A percentile compares a stretch with the other conserved stretches of the same genome.
Conservation (phyloP, 1,140 invertebrate species). For the Pseudomyrmex concolor region DNA sequence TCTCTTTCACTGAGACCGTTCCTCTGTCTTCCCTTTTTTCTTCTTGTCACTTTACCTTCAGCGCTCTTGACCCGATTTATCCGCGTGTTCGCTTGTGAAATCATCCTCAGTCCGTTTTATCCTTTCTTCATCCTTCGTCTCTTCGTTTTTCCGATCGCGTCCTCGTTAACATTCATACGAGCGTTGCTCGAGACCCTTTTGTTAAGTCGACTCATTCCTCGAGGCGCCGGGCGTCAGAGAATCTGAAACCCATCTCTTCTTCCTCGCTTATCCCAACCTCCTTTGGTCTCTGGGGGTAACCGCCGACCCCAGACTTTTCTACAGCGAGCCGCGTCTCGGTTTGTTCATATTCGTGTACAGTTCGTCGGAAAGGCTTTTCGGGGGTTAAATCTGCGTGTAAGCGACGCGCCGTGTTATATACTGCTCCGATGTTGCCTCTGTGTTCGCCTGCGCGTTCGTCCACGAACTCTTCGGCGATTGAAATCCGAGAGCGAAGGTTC, state of each 20-base stretch:
- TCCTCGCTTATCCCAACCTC: slow-evolving; percentile 18
- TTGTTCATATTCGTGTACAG: slow-evolving; percentile 63
- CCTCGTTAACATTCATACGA: slow-evolving; percentile 73
- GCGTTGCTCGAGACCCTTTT: slow-evolving; percentile 61
- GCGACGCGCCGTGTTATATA: slow-evolving; percentile 42
- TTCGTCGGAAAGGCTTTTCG: slow-evolving; percentile 61
- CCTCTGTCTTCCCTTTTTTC: too few species aligned
- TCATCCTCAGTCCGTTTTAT: slow-evolving; percentile 57
- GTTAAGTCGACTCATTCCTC: slow-evolving; percentile 68
- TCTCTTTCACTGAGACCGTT: not conserved
- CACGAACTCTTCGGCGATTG: slow-evolving; percentile 49
- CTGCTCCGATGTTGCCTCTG: slow-evolving; percentile 53
- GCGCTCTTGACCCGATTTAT: slow-evolving; percentile 65
- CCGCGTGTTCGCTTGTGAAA: slow-evolving; percentile 46
- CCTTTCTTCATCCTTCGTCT: not conserved
- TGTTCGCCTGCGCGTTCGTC: slow-evolving; percentile 46
- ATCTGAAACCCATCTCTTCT: slow-evolving; percentile 15
- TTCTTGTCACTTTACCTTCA: slow-evolving; percentile 1
- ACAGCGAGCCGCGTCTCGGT: slow-evolving; percentile 23
- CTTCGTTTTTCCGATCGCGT: slow-evolving; percentile 63
- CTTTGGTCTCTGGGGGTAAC: slow-evolving; percentile 67
- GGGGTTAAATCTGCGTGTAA: slow-evolving; percentile 69
- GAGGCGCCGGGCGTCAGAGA: slow-evolving; percentile 60
- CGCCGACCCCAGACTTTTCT: slow-evolving; percentile 39
- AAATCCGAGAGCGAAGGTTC: slow-evolving; percentile 46